Conservation (phyloP, 2,888 invertebrate genomes). For the Mythimna pallens region DNA sequence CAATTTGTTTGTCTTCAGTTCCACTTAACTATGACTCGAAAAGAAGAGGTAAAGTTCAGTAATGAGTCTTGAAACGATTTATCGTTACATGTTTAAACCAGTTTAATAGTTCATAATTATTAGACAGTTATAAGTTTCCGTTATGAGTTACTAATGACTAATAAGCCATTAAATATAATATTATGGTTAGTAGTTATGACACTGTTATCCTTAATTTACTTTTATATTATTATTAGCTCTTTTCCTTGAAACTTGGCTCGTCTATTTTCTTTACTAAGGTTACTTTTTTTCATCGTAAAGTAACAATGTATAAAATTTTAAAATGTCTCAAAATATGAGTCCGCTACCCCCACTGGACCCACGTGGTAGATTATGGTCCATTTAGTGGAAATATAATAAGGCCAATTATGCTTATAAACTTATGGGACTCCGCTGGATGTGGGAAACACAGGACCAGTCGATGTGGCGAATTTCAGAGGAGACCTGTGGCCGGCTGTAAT, state of each 20-base stretch:
- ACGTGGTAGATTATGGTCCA: no score
- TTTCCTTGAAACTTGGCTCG: not conserved
- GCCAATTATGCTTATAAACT: no score
- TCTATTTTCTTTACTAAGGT: not conserved
- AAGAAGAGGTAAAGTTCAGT: not conserved
- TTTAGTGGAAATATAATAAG: no score
- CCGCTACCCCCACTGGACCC: no score
- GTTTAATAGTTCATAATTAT: slow-evolving; percentile 14
- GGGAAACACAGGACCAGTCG: no score
- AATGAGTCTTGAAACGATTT: not conserved
- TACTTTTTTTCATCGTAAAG: no score
- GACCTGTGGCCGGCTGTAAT: no score
- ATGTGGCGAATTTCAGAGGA: no score
- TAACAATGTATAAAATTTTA: no score
- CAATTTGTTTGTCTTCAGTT: not conserved
- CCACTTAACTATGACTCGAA: not conserved
- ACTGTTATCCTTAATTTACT: not conserved
- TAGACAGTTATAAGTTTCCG: slow-evolving; percentile 10
- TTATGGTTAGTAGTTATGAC: not conserved
- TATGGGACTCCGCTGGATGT: no score
- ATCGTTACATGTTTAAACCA: not conserved
- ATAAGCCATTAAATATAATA: not conserved
- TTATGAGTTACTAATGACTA: slow-evolving; percentile 23
- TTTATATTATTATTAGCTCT: not conserved
- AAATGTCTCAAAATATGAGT: no score